phyloP scores from a whole-genome alignment of 1,140 invertebrate species.

The Diorhabda elongata region DNA sequence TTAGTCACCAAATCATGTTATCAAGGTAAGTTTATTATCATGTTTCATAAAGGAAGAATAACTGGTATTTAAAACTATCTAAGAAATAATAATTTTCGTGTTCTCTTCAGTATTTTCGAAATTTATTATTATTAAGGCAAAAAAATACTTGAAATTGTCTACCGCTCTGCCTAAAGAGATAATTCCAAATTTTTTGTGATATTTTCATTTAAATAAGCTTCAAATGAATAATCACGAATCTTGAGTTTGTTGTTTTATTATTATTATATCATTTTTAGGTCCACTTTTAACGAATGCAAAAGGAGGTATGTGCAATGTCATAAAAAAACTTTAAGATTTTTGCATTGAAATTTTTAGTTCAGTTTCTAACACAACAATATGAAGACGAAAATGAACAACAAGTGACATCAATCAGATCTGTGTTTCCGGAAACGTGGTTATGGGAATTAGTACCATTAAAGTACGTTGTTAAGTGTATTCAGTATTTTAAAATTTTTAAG shows the following conservation, averaged over 20 bases:
- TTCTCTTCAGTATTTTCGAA: too few species aligned
- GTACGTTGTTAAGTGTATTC: slow-evolving; percentile 38
- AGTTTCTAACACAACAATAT: slow-evolving; percentile 30
- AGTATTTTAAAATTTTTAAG: too few species aligned
- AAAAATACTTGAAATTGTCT: too few species aligned
- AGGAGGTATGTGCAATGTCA: slow-evolving; percentile 17
- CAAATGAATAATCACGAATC: too few species aligned
- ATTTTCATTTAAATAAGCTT: too few species aligned
- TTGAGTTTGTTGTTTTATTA: not conserved
- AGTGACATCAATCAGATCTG: slow-evolving; percentile 49
- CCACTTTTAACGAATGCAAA: slow-evolving; percentile 17
- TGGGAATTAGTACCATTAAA: slow-evolving; percentile 58
- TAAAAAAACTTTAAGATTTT: not conserved
- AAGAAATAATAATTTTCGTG: too few species aligned
- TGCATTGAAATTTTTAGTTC: slow-evolving; percentile 23
- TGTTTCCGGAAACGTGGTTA: slow-evolving; percentile 68
- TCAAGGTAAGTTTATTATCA: slow-evolving; percentile 24
- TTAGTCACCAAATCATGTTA: slow-evolving; percentile 39
- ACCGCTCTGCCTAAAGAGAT: too few species aligned
- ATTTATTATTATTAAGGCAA: too few species aligned
- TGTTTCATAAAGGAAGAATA: too few species aligned
- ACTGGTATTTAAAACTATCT: too few species aligned
- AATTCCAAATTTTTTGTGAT: too few species aligned
- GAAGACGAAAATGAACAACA: slow-evolving; percentile 44
- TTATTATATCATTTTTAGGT: slow-evolving; percentile 24